Evolutionary conservation across 2,888 invertebrate genomes (phyloP).

Genomic region (Orthosia cruda): DNA sequence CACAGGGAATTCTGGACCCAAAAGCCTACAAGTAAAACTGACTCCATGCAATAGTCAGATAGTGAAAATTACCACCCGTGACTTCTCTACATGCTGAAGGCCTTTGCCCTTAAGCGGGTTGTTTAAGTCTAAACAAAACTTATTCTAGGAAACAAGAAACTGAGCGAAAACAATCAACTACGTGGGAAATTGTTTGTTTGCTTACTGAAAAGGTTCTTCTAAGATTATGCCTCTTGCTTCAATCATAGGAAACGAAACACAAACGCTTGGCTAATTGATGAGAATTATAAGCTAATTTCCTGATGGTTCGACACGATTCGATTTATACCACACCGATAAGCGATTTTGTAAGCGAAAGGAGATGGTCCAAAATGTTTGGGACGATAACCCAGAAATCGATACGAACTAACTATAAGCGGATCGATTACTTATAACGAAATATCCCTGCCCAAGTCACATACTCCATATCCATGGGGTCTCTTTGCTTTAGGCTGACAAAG

Average conservation of each 20-base stretch:
- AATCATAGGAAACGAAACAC: conserved; percentile 6
- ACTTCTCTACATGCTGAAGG: neutral
- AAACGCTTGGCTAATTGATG: neutral
- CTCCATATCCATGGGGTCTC: too few relatives aligned
- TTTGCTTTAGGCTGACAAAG: too few relatives aligned
- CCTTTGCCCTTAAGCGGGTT: neutral
- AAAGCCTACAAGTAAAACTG: neutral
- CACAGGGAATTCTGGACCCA: neutral
- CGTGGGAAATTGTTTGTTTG: conserved; percentile 15
- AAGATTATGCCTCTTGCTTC: conserved; percentile 18
- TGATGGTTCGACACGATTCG: too few relatives aligned
- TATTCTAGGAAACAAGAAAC: conserved; percentile 32
- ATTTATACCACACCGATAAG: too few relatives aligned
- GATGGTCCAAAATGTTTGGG: too few relatives aligned
- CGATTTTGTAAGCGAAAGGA: too few relatives aligned
- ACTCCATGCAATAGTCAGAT: neutral
- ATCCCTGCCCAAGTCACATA: too few relatives aligned
- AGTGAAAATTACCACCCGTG: neutral
- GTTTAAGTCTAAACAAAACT: conserved; percentile 7
- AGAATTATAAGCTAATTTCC: neutral
- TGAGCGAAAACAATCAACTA: conserved; percentile 16
- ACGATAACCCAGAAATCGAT: too few relatives aligned
- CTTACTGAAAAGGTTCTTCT: neutral
- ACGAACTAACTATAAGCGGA: too few relatives aligned
- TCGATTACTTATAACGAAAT: too few relatives aligned